phyloP scores from a whole-genome alignment of 1,140 invertebrate species.

The Macrobrachium rosenbergii region DNA sequence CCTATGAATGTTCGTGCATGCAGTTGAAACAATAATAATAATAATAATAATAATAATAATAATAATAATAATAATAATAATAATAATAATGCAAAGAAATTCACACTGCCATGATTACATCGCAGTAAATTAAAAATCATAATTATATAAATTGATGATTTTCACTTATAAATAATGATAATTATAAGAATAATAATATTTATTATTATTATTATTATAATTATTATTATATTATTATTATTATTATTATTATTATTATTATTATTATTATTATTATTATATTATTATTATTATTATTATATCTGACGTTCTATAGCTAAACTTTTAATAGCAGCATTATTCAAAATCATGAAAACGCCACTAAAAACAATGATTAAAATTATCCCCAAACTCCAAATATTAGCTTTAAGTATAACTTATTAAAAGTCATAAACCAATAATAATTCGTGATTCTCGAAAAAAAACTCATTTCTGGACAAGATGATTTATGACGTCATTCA shows the following conservation, averaged over 20 bases:
- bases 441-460: too few species aligned
- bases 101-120: too few species aligned
- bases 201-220: neutral
- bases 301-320: neutral
- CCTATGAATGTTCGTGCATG: too few species aligned
- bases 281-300: neutral
- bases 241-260: constrained; percentile 19
- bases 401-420: too few species aligned
- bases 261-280: constrained; percentile 3
- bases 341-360: too few species aligned
- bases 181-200: constrained; percentile 28
- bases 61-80: constrained; percentile 8
- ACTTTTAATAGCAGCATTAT: too few species aligned
- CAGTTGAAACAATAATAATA: neutral
- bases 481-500: too few species aligned
- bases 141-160: neutral
- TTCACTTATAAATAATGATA: neutral
- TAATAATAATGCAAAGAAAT: neutral
- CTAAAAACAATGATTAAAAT: too few species aligned
- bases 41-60: constrained; percentile 9
- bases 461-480: too few species aligned
- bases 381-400: too few species aligned
- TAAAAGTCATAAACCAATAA: too few species aligned
- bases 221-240: neutral
- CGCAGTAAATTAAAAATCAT: too few species aligned